Evolutionary conservation across 2,113 vertebrate genomes (phyloP), one percentile per base, ranked within the genome.

Genomic region (Gobius niger): DNA sequence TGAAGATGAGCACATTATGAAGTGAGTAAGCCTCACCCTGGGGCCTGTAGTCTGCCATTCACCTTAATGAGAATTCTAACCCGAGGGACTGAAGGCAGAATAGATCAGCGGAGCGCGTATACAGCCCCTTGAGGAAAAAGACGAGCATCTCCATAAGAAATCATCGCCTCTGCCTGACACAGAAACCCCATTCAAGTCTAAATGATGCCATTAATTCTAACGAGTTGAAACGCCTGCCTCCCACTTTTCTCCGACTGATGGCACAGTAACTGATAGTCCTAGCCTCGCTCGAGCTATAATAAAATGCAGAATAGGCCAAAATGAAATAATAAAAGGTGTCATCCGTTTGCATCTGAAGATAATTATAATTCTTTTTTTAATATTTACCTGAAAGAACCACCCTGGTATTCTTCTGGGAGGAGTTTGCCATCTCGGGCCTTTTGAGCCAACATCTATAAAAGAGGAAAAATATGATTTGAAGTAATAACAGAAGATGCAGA

Each of bases 391-490:
- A 98, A 98, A 59, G 98, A 97, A 67, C 98, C 97, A 69, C 98
- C 96, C 84, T 98, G 96, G 81, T 98, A 98, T 75, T 99, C 98
- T 80, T 98, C 96, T 2, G 96, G 98, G 68, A 96, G 87, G 63
- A 99, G 90, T 74, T 98, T 99, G 68, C 97, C 97, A 88, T 95
- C 96, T 88, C 96, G 92, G 72, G 97, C 98, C 83, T 96, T 99
- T 86, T 96, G 94, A 51, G 96, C 94, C 59, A 99, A 70, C 42
- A 83, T 87, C 98, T 99, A 68, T 24, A 42, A 77, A 83, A 9
- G 69, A 60, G 73, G 65, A 59, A 12, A 63, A 12, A 50, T 0
- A 13, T 46, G 44, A 46, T 46, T 7, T 34, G 24, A 34, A 34
- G 24, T 34, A 34, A 34, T 34, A 34, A 34, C 24, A 4, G 24